phyloP scores from a whole-genome alignment of 2,888 invertebrate species.

The Matsumyia berberina region DNA sequence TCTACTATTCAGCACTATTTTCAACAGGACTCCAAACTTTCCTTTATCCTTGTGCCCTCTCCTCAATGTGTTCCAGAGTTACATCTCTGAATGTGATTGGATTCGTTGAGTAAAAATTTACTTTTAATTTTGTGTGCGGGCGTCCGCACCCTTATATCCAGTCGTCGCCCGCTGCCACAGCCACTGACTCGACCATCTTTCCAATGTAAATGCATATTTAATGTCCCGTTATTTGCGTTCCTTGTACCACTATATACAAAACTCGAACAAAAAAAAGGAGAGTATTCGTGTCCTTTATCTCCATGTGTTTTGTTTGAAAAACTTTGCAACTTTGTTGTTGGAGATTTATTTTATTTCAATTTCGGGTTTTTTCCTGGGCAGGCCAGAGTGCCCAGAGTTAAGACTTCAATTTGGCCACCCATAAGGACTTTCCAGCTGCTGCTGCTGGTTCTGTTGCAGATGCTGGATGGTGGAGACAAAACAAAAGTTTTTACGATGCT shows the following conservation, averaged over 20 bases:
- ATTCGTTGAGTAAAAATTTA: conserved; percentile 24
- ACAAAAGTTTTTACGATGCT: conserved; percentile 74
- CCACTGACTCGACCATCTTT: conserved; percentile 56
- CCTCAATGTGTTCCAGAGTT: background rate
- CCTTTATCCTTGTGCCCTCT: background rate
- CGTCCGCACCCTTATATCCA: conserved; percentile 31
- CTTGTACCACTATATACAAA: conserved; percentile 70
- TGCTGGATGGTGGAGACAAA: conserved; percentile 68
- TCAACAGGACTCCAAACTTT: conserved; percentile 24
- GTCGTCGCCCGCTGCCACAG: conserved; percentile 21
- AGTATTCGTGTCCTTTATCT: conserved; percentile 51
- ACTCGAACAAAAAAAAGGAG: conserved; percentile 29
- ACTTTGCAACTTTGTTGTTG: conserved; percentile 69
- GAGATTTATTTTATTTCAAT: conserved; percentile 75
- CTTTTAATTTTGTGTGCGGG: conserved; percentile 35
- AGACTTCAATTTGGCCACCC: conserved; percentile 73
- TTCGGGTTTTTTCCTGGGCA: conserved; percentile 46
- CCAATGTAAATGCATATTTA: conserved; percentile 78
- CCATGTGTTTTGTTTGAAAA: conserved; percentile 53
- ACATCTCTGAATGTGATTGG: conserved; percentile 22
- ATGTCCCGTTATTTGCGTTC: conserved; percentile 78
- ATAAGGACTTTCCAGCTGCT: conserved; percentile 74
- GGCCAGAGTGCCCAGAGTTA: conserved; percentile 40
- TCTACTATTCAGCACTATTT: conserved; percentile 7
- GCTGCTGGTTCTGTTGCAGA: conserved; percentile 38